Conservation (phyloP, 2,797 vertebrate species). For the Passerculus sandwichensis region DNA sequence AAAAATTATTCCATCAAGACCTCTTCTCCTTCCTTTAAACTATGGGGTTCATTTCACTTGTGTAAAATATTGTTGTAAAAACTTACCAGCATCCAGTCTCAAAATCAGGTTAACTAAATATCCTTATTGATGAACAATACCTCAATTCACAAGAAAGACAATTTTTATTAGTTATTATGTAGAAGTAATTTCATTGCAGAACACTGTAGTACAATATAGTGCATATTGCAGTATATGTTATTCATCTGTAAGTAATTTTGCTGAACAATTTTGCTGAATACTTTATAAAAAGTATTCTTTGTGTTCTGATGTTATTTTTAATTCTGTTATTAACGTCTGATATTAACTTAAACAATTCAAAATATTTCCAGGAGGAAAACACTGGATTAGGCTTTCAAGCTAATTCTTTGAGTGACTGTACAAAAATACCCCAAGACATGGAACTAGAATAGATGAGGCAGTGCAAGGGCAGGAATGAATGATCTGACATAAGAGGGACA, state of each 20-base stretch:
- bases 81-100: background rate
- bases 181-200: background rate
- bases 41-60: background rate
- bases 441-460: background rate
- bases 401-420: background rate
- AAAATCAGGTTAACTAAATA: background rate
- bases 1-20: background rate
- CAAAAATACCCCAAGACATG: background rate
- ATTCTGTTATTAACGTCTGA: slow-evolving; percentile 23
- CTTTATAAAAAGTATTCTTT: background rate
- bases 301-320: slow-evolving; percentile 10
- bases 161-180: background rate
- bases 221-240: background rate
- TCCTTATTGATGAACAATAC: background rate
- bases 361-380: background rate
- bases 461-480: background rate
- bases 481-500: background rate
- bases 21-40: background rate
- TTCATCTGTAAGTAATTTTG: background rate
- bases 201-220: background rate
- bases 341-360: background rate
- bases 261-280: background rate
- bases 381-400: background rate
- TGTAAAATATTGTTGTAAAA: background rate
- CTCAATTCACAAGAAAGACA: background rate